Percentiles rank a stretch among this genome's conserved stretches.
Conservation (phyloP, 2,113 vertebrate genomes). For the Gallinago media region DNA sequence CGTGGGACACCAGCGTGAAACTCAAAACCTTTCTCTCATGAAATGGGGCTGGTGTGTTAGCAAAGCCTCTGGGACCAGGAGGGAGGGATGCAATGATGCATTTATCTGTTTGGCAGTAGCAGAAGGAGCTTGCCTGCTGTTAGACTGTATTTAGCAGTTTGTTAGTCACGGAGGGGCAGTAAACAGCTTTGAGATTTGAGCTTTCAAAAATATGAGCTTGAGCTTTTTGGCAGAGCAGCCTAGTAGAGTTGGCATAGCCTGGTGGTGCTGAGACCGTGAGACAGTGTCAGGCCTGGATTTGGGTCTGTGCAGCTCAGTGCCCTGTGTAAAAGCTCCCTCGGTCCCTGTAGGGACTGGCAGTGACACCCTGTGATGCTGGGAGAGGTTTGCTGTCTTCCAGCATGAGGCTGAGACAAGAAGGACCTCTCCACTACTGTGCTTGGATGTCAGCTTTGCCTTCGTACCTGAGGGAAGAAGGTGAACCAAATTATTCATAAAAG, state of each 20-base stretch:
- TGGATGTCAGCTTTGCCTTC: neutral
- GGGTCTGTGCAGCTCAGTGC: neutral
- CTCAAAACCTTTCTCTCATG: neutral
- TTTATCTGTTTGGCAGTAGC: neutral
- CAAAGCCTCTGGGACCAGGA: neutral
- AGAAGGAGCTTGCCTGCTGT: neutral
- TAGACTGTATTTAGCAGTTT: neutral
- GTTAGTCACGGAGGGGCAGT: neutral
- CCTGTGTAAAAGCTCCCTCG: accelerated
- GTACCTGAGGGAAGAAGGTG: accelerated
- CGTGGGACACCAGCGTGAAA: accelerated
- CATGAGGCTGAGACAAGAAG: accelerated
- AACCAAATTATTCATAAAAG: neutral
- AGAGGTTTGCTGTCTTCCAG: neutral
- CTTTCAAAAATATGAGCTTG: neutral
- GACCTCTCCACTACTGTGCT: neutral
- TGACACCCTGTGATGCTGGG: accelerated
- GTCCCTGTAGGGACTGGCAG: neutral
- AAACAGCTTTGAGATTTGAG: neutral
- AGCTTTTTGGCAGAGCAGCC: neutral
- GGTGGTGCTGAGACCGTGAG: accelerated
- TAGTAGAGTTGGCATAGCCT: neutral
- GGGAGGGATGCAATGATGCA: neutral
- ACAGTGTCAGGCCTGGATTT: neutral
- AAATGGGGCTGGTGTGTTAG: neutral